Percentiles rank a stretch among this genome's conserved stretches.
phyloP scores from a whole-genome alignment of 2,797 vertebrate genomes.

The Garrulus glandarius region DNA sequence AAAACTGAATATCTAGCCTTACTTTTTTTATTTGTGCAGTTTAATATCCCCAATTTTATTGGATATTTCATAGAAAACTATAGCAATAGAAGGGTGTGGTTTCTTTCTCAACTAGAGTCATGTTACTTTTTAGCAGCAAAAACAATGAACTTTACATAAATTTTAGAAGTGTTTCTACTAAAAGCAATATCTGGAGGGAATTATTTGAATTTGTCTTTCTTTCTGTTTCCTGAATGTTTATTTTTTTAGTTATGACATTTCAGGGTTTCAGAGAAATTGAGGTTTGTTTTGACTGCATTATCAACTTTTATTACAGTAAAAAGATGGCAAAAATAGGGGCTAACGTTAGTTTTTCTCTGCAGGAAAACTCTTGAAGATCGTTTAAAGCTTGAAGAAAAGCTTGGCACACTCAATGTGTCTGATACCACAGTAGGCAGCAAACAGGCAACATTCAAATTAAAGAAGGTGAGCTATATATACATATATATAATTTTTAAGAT shows the following conservation, averaged over 20 bases:
- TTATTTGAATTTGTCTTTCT: neutral
- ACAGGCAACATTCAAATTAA: conserved; percentile 91
- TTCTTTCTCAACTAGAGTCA: neutral
- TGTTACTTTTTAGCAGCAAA: neutral
- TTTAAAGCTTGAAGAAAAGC: conserved; percentile 86
- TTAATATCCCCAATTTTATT: neutral
- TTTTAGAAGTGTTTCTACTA: neutral
- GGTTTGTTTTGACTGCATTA: neutral
- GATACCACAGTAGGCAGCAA: conserved; percentile 93
- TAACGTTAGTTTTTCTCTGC: conserved; percentile 35
- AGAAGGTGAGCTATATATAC: conserved; percentile 80
- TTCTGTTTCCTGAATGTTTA: neutral
- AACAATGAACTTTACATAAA: neutral
- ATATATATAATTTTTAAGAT: neutral
- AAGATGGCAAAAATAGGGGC: neutral
- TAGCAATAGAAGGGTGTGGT: neutral
- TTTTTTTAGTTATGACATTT: neutral
- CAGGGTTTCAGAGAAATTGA: neutral
- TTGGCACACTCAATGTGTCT: conserved; percentile 75
- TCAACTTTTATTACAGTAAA: neutral
- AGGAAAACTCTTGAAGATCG: conserved; percentile 94
- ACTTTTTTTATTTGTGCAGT: neutral
- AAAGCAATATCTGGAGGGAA: neutral
- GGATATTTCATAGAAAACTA: neutral
- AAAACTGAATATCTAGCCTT: neutral